phyloP scores from a whole-genome alignment of 2,797 vertebrate species.

The Enteromius unitaeniatus region DNA sequence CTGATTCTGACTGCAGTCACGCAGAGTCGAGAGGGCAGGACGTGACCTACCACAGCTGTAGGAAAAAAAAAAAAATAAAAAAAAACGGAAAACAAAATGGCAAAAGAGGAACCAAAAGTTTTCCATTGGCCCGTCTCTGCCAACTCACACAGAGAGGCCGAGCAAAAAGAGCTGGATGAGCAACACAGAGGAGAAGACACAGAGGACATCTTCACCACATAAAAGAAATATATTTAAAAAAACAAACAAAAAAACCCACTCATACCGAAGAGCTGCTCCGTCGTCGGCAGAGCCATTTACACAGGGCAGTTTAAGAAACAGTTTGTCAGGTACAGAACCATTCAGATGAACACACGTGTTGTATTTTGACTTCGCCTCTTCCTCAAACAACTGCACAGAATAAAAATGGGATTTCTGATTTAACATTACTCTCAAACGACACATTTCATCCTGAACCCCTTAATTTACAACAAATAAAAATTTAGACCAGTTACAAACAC shows the following conservation, averaged over 20 bases:
- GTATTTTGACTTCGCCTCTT: constrained; percentile 85
- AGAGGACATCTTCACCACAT: constrained; percentile 86
- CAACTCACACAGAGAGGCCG: constrained; percentile 45
- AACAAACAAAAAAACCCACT: constrained; percentile 87
- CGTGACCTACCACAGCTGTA: constrained; percentile 58
- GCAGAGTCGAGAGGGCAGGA: constrained; percentile 37
- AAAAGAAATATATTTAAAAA: constrained; percentile 95
- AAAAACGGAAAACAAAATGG: constrained; percentile 39
- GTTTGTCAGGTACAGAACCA: constrained; percentile 63
- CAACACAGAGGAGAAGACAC: constrained; percentile 65
- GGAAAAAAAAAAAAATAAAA: background rate
- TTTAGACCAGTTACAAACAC: constrained; percentile 94
- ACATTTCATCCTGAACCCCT: constrained; percentile 78
- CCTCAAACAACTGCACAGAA: constrained; percentile 94
- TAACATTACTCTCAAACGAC: constrained; percentile 90
- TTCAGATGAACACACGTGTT: constrained; percentile 83
- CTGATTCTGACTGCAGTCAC: constrained; percentile 35
- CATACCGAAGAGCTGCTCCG: constrained; percentile 90
- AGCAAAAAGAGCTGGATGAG: constrained; percentile 66
- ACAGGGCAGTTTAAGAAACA: constrained; percentile 88
- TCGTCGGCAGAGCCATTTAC: constrained; percentile 92
- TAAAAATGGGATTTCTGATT: constrained; percentile 86
- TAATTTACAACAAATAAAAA: constrained; percentile 84
- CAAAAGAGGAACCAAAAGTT: constrained; percentile 48
- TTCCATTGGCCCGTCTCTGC: constrained; percentile 50